Evolutionary conservation across 23 tunicate genomes (phyloP).

Genomic region (Ciona savignyi): DNA sequence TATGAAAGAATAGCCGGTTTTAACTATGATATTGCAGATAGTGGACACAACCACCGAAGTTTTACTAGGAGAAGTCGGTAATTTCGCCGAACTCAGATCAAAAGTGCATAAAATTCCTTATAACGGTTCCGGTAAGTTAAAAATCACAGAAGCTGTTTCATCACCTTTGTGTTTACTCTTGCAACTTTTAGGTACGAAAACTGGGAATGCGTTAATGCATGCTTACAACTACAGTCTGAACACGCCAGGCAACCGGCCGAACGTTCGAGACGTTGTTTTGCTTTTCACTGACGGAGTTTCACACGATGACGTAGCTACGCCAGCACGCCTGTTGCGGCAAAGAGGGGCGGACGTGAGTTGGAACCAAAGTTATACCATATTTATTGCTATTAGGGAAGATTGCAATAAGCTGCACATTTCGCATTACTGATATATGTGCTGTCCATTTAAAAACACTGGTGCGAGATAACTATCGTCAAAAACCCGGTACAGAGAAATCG

Average conservation of each 20-base stretch:
- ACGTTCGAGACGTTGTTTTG: conserved; percentile 12
- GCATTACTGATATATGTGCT: too few relatives aligned
- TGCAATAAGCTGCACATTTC: too few relatives aligned
- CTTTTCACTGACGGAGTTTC: conserved; percentile 22
- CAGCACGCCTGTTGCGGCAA: conserved; percentile 1
- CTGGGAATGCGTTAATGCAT: conserved; percentile 12
- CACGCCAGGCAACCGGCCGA: conserved; percentile 1
- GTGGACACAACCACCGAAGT: conserved; percentile 14
- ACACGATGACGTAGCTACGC: conserved; percentile 23
- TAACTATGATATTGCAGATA: conserved; percentile 6
- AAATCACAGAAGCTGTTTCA: too few relatives aligned
- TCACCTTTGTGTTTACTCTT: too few relatives aligned
- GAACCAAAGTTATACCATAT: too few relatives aligned
- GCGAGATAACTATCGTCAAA: too few relatives aligned
- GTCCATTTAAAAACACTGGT: too few relatives aligned
- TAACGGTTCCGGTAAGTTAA: conserved; percentile 19
- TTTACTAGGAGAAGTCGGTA: conserved; percentile 5
- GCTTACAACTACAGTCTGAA: conserved; percentile 16
- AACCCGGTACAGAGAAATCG: too few relatives aligned
- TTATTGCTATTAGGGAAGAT: too few relatives aligned
- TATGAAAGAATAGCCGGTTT: too few relatives aligned
- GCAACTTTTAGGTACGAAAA: neutral
- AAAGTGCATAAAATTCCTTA: conserved; percentile 15
- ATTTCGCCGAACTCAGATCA: neutral
- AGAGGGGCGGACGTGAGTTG: conserved; percentile 18